These are phyloP conservation scores for Decapterus maruadsi DNA, from an alignment of 2,797 vertebrate genomes.

Conservation along the genomic window DNA sequence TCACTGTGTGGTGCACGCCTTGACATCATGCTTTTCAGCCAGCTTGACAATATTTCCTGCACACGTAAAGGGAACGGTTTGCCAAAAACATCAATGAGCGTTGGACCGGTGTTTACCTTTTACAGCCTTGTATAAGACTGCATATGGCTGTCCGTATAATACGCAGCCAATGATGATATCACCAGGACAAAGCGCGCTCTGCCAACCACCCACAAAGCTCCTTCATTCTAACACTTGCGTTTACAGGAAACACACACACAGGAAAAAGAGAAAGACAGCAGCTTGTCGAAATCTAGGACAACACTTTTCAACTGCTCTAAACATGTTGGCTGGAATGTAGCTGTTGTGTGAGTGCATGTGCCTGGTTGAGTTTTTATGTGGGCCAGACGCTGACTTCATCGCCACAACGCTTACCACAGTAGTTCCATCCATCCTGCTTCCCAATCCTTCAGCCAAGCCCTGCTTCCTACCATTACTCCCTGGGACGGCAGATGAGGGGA, in stretches of 20 bases:
- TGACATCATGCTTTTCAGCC: slow-evolving; percentile 70
- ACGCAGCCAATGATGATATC: slow-evolving; percentile 65
- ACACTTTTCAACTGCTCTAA: slow-evolving; percentile 54
- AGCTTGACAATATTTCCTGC: slow-evolving; percentile 65
- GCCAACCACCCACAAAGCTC: slow-evolving; percentile 56
- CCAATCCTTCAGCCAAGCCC: slow-evolving; percentile 68
- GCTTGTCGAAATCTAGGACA: slow-evolving; percentile 29
- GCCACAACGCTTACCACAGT: slow-evolving; percentile 74
- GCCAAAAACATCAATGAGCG: slow-evolving; percentile 71
- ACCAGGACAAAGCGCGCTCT: slow-evolving; percentile 19
- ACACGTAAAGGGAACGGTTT: slow-evolving; percentile 53
- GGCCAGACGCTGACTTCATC: slow-evolving; percentile 84
- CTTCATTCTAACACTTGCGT: slow-evolving; percentile 3
- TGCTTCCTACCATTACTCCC: slow-evolving; percentile 79
- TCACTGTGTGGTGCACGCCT: slow-evolving; percentile 62
- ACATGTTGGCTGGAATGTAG: slow-evolving; percentile 59
- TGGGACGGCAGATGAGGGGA: slow-evolving; percentile 46
- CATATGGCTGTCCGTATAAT: slow-evolving; percentile 51
- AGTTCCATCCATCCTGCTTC: slow-evolving; percentile 82
- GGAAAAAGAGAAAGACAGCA: slow-evolving; percentile 2
- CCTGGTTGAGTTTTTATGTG: slow-evolving; percentile 66
- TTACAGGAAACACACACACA: slow-evolving; percentile 27
- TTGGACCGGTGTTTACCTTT: slow-evolving; percentile 65
- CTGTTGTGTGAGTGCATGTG: slow-evolving; percentile 64
- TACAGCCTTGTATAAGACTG: slow-evolving; percentile 50